phyloP scores from a whole-genome alignment of 2,113 vertebrate species.

The Colaptes auratus region DNA sequence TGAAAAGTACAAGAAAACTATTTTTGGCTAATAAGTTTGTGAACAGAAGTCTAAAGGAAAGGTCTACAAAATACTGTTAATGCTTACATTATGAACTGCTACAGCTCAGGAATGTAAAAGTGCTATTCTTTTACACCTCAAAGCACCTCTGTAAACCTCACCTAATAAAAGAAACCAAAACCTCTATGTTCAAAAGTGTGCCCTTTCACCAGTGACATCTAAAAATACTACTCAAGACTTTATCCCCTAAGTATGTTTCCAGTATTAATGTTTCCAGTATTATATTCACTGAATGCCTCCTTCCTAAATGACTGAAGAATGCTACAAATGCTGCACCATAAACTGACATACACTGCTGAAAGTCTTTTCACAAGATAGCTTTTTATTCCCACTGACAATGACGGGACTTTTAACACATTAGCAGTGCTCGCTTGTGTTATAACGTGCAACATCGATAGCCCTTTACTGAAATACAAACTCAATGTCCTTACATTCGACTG shows the following conservation, averaged over 20 bases:
- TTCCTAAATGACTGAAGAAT: background rate
- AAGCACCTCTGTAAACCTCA: background rate
- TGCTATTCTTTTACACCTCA: background rate
- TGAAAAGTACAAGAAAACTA: background rate
- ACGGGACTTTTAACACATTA: background rate
- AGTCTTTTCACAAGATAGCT: background rate
- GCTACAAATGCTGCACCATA: background rate
- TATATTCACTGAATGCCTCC: background rate
- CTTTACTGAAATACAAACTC: background rate
- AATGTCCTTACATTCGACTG: conserved; percentile 90
- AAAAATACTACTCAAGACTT: background rate
- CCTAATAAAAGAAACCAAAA: background rate
- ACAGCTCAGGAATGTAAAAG: background rate
- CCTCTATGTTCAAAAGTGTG: background rate
- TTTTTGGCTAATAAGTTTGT: background rate
- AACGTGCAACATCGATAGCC: background rate
- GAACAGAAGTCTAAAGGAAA: background rate
- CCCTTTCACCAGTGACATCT: background rate
- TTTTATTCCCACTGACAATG: background rate
- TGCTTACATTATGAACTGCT: background rate
- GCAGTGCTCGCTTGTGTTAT: background rate
- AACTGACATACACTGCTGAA: rapidly evolving
- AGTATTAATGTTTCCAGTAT: background rate
- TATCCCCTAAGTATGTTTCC: background rate
- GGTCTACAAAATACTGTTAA: background rate